These are phyloP conservation scores for Setophaga petechia DNA, from an alignment of 2,113 vertebrate species.

Conservation along the genomic window DNA sequence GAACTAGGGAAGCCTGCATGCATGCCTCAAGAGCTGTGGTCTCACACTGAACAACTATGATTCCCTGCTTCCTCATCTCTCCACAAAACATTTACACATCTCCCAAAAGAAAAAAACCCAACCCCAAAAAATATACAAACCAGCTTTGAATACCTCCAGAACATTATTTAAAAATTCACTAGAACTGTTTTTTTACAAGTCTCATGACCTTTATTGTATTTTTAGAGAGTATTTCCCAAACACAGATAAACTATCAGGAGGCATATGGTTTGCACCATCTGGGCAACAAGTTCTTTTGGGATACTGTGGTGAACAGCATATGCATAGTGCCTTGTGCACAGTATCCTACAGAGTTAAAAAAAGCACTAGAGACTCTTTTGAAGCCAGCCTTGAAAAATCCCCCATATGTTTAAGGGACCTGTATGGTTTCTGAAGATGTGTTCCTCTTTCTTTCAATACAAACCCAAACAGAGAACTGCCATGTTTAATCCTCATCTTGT, in stretches of 20 bases:
- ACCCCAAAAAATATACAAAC: background rate
- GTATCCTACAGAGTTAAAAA: conserved; percentile 50
- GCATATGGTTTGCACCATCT: conserved; percentile 68
- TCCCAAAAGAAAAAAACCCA: accelerated
- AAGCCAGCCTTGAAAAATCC: conserved; percentile 68
- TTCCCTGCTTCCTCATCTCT: background rate
- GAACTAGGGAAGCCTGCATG: background rate
- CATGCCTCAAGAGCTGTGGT: background rate
- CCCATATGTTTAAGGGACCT: conserved; percentile 66
- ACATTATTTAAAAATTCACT: background rate
- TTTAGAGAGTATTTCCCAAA: conserved; percentile 56
- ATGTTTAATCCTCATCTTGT: conserved; percentile 29
- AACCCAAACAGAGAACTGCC: conserved; percentile 57
- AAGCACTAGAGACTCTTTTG: conserved; percentile 51
- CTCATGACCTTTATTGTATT: conserved; percentile 21
- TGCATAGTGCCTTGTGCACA: conserved; percentile 27
- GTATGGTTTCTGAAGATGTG: conserved; percentile 48
- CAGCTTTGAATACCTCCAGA: background rate
- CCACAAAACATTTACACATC: background rate
- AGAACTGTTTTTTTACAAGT: background rate
- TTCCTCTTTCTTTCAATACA: conserved; percentile 52
- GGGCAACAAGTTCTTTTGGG: conserved; percentile 57
- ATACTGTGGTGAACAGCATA: conserved; percentile 60
- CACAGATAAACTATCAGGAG: conserved; percentile 44
- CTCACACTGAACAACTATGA: background rate